Evolutionary conservation across 1,140 invertebrate species (phyloP), one percentile per base, ranked within the genome.

Genomic region (Cotesia glomerata): DNA sequence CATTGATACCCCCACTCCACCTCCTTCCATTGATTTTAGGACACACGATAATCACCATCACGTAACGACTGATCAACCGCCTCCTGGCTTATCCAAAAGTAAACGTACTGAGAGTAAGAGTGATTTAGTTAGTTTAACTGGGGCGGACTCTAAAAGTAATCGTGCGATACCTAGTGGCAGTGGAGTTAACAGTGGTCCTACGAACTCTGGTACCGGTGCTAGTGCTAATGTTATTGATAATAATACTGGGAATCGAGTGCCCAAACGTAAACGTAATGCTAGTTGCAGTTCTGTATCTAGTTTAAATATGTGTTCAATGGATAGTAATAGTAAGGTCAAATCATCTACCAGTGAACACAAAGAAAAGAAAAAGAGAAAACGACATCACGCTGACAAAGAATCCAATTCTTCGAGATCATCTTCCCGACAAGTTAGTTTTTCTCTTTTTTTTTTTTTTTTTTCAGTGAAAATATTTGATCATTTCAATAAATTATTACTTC

Each of bases 241-340:
- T 14, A 72, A 13, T 73, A 69, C 59, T 74, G 35, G 72, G 18
- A 67, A 74, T 63, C 65, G 74, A 65, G 65, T 64, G 52, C 68
- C 75, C 54, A 89, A 88, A 76, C 81, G 89, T 67, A 89, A 89
- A 86, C 81, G 88, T 76, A 87, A 85, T 72, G 81, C 85, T 52
- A 89, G 88, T 77, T 84, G 85, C 72, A 89, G 88, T 80, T 89
- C 88, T 0, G 83, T 86, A 32, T 88, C 88, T 11, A 86, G 84
- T 77, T 78, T 84, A 7, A 79, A 80, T 75, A 80, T 84, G 34
- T 83, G 81, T 79, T 81, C 79, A 26, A 69, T 79, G 18, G 84
- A 87, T 51, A 75, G 80, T 34, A 86, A 87, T 69, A 74, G 78
- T 36, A 87, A 87, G 26, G 26, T 26, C 3, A 26, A 26, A 26